Evolutionary conservation across 2,888 invertebrate species (phyloP), one percentile per base, ranked within the genome.

Genomic region (Cheiracanthium punctorium): DNA sequence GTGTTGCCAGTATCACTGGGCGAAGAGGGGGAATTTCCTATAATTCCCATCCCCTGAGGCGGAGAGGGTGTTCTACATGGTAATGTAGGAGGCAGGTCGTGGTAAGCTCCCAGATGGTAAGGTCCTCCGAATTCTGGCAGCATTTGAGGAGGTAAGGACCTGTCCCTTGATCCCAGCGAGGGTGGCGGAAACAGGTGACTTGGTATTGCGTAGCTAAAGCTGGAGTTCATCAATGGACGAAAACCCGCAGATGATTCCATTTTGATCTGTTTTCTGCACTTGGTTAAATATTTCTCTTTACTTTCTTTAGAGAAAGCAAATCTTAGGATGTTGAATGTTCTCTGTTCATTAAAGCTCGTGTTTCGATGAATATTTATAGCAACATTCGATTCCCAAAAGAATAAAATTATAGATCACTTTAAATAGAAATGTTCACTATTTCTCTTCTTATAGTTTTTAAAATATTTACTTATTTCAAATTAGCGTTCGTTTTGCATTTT

Each of bases 1-100:
- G 85, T 81, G 52, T 84, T 88, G 5, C 81, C 87, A 2, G 87
- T 74, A 28, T 87, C 87, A 48, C 87, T 87, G 0, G 87, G 87
- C 0, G 87, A 87, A 1, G 87, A 87, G 0, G 87, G 87, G 0
- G 87, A 82, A 29, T 74, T 69, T 28, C 69, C 69, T 8, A 70
- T 32, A 20, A 70, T 30, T 20, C 75, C 70, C 74, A 71, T 43
- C 20, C 41, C 58, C 10, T 64, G 48, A 12, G 71, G 71, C 2
- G 80, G 80, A 0, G 80, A 76, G 0, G 87, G 87, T 0, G 81
- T 67, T 30, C 81, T 58, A 41, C 87, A 80, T 0, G 70, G 79
- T 4, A 67, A 8, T 30, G 67, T 24, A 7, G 69, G 48, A 0
- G 75, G 28, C n/a, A 71, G 58, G 24, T 65, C 67, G 32, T 77